These are phyloP conservation scores for Cyphomyrmex costatus DNA, from an alignment of 1,140 invertebrate species.

Conservation along the genomic window DNA sequence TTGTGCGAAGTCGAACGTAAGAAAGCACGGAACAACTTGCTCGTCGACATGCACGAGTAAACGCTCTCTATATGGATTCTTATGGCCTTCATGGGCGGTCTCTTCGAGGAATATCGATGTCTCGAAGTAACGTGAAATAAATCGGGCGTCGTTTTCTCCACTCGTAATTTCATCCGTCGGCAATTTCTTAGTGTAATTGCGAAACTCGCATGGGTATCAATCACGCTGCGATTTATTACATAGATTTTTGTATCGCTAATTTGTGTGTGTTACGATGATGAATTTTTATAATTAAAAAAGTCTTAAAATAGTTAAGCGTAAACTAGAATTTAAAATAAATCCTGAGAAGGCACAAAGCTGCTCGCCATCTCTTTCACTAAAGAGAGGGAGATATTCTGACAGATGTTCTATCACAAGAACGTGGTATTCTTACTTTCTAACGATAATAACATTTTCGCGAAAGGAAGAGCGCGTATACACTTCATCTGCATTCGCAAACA, in stretches of 20 bases:
- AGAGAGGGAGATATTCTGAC: conserved; percentile 48
- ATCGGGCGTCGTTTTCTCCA: conserved; percentile 23
- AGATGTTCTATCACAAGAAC: conserved; percentile 42
- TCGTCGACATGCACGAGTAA: conserved; percentile 69
- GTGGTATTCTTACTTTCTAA: conserved; percentile 71
- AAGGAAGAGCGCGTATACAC: conserved; percentile 19
- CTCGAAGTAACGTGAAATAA: conserved; percentile 18
- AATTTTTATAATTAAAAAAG: conserved; percentile 7
- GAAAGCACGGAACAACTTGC: conserved; percentile 75
- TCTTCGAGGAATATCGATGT: conserved; percentile 55
- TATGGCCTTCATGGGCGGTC: conserved; percentile 32
- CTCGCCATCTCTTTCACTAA: conserved; percentile 13
- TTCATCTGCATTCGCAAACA: conserved; percentile 61
- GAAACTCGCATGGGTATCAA: neutral
- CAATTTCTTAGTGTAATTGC: neutral
- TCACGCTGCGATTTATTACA: neutral
- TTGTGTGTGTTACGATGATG: too few relatives aligned
- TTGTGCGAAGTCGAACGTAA: conserved; percentile 61
- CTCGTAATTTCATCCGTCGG: conserved; percentile 29
- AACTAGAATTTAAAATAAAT: neutral
- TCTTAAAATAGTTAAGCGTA: neutral
- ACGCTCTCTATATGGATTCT: conserved; percentile 66
- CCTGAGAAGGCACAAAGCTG: neutral
- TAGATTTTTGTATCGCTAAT: neutral
- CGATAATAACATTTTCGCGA: conserved; percentile 62